Conservation (phyloP, 2,113 vertebrate species). For the Columba livia region DNA sequence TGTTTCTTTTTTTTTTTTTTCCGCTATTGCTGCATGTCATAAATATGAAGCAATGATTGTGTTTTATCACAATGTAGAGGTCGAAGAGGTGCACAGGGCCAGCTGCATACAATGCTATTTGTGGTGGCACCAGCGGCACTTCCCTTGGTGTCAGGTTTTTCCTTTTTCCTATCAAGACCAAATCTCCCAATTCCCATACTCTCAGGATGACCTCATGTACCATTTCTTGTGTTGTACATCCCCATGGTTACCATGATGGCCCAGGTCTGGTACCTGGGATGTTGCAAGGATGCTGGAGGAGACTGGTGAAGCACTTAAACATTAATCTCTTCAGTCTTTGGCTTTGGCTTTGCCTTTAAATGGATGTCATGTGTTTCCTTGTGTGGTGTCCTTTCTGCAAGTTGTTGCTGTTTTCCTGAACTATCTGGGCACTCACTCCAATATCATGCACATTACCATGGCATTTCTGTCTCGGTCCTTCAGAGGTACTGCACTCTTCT, state of each 20-base stretch:
- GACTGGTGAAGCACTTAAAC: background rate
- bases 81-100: background rate
- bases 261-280: background rate
- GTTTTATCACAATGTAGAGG: background rate
- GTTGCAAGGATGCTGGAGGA: background rate
- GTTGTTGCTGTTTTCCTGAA: background rate
- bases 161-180: background rate
- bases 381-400: background rate
- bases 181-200: background rate
- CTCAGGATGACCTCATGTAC: background rate
- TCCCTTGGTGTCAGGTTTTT: background rate
- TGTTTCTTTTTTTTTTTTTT: background rate
- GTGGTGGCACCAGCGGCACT: rapidly evolving
- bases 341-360: background rate
- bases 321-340: background rate
- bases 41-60: background rate
- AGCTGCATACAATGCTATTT: background rate
- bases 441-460: rapidly evolving
- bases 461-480: background rate
- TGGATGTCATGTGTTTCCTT: background rate
- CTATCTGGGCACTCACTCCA: rapidly evolving
- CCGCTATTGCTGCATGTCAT: background rate
- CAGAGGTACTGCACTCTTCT: background rate
- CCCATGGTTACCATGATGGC: background rate
- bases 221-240: rapidly evolving